These are phyloP conservation scores for Masticophis lateralis DNA, from an alignment of 2,797 vertebrate genomes.

Conservation along the genomic window DNA sequence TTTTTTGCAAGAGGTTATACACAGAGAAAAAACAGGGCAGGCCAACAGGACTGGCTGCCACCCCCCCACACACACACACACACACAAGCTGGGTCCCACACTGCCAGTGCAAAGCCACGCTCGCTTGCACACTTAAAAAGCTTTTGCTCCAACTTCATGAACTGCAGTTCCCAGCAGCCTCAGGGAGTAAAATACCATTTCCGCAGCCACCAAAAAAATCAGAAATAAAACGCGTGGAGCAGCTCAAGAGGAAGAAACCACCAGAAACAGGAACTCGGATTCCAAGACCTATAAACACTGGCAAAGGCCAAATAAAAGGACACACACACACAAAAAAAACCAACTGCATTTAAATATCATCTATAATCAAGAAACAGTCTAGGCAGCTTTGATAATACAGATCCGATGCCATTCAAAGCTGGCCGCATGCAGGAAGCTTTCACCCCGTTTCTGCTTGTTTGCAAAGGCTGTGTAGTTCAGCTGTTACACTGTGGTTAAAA, in stretches of 20 bases:
- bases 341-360: not conserved
- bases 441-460: not conserved
- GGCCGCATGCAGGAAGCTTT: not conserved
- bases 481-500: not conserved
- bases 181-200: not conserved
- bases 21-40: not conserved
- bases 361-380: not conserved
- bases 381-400: too few species aligned
- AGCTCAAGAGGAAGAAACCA: not conserved
- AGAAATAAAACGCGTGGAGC: not conserved
- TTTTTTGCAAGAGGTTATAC: not conserved
- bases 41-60: not conserved
- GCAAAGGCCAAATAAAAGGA: not conserved
- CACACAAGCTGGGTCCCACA: not conserved
- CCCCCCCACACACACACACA: too few species aligned
- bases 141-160: not conserved
- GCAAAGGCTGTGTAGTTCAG: not conserved
- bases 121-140: not conserved
- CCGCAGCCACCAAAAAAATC: not conserved
- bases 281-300: not conserved
- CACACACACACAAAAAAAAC: not conserved
- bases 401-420: not conserved
- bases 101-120: not conserved
- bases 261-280: not conserved
- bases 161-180: not conserved